Evolutionary conservation across 1,140 invertebrate genomes (phyloP).

Genomic region (Caenorhabditis remanei): DNA sequence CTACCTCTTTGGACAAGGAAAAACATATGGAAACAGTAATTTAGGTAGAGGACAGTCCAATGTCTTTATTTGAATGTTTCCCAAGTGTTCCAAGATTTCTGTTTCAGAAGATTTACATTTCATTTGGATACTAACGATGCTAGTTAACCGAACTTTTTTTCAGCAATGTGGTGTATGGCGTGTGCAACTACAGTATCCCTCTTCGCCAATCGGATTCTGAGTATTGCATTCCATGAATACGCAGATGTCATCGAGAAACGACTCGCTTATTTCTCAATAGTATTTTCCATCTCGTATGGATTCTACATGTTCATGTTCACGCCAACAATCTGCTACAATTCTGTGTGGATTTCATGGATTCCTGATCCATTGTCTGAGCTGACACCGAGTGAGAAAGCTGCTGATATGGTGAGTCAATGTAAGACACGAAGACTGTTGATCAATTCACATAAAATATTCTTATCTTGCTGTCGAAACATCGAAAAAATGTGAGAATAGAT

Average conservation of each 20-base stretch:
- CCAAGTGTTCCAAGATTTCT: too few species aligned
- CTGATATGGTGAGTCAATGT: not conserved
- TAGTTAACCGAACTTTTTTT: not conserved
- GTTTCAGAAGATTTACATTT: too few species aligned
- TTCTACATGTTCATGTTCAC: slow-evolving; percentile 25
- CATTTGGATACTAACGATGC: too few species aligned
- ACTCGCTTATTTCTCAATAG: slow-evolving; percentile 13
- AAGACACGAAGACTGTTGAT: too few species aligned
- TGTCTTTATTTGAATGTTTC: too few species aligned
- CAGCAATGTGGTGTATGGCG: slow-evolving; percentile 52
- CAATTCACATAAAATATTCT: too few species aligned
- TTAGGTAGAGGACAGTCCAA: too few species aligned
- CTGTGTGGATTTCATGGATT: slow-evolving; percentile 14
- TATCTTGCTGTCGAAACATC: too few species aligned
- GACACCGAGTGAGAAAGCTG: not conserved
- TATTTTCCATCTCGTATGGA: not conserved
- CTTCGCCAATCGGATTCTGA: slow-evolving; percentile 1
- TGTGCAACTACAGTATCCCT: slow-evolving; percentile 48
- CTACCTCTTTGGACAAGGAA: too few species aligned
- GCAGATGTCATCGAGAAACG: slow-evolving; percentile 11
- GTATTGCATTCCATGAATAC: slow-evolving; percentile 25
- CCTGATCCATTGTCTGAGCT: slow-evolving; percentile 32
- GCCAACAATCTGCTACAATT: slow-evolving; percentile 16
- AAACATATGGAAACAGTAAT: too few species aligned
- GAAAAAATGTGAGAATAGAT: too few species aligned